Evolutionary conservation across 2,113 vertebrate genomes (phyloP).

Genomic region (Aptenodytes patagonicus): DNA sequence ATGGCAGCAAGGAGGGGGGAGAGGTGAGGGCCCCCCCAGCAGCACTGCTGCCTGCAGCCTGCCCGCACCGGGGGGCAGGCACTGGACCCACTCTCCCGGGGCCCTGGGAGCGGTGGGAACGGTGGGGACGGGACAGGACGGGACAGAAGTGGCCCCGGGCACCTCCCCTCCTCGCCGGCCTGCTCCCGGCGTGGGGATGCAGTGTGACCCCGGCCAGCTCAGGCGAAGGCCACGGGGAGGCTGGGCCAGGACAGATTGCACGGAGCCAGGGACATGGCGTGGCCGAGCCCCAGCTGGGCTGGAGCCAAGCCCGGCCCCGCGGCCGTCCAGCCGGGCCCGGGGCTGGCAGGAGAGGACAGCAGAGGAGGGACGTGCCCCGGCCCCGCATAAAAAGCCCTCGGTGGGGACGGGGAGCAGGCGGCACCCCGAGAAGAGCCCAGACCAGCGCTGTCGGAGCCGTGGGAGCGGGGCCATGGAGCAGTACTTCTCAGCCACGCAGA

Average conservation of each 20-base stretch:
- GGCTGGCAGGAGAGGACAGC: background rate
- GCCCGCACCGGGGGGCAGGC: no score
- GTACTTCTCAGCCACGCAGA: constrained; percentile 75
- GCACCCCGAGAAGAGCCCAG: background rate
- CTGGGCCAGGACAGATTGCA: no score
- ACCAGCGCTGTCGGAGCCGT: constrained; percentile 40
- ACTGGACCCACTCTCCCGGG: no score
- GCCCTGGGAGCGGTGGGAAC: no score
- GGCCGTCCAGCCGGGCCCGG: background rate
- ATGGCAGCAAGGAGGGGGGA: background rate
- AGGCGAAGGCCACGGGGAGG: no score
- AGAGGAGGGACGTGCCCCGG: background rate
- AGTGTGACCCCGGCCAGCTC: no score
- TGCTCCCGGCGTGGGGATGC: no score
- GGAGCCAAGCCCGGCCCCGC: fast-evolving
- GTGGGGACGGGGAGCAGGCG: background rate
- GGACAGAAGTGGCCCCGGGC: no score
- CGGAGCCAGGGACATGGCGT: no score
- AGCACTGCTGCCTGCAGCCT: no score
- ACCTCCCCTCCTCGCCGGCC: no score
- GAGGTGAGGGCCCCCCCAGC: background rate
- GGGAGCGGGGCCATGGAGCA: constrained; percentile 68
- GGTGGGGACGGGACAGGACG: no score
- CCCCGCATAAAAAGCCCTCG: background rate
- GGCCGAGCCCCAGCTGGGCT: background rate